These are phyloP conservation scores for Aphidius ervi DNA, from an alignment of 1,140 invertebrate species.

Conservation along the genomic window DNA sequence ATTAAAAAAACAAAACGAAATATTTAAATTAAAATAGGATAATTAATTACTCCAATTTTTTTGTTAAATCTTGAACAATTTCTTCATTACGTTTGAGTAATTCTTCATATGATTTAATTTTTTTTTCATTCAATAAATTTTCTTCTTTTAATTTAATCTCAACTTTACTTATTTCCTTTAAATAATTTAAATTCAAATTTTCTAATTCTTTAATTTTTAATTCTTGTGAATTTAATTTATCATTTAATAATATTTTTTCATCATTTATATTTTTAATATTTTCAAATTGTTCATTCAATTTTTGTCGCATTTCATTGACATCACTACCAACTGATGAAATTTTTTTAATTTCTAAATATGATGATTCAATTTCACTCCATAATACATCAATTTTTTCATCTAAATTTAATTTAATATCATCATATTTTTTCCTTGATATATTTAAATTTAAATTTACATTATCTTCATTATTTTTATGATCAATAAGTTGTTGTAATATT, in stretches of 20 bases:
- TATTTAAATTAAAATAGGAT: too few species aligned
- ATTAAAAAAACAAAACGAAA: too few species aligned
- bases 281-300: conserved; percentile 22
- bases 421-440: conserved; percentile 8
- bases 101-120: too few species aligned
- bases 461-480: conserved; percentile 18
- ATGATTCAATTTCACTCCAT: conserved; percentile 24
- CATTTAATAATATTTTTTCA: conserved; percentile 21
- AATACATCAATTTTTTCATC: conserved; percentile 19
- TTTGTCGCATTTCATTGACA: conserved; percentile 20
- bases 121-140: conserved; percentile 20
- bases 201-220: conserved; percentile 32
- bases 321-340: conserved; percentile 16
- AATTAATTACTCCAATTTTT: too few species aligned
- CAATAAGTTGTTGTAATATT: conserved; percentile 18
- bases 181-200: background rate
- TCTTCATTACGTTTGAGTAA: too few species aligned
- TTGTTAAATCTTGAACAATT: too few species aligned
- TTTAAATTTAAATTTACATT: conserved; percentile 23
- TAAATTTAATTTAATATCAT: conserved; percentile 10
- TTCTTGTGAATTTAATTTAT: conserved; percentile 27
- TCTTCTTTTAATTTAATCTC: conserved; percentile 28
- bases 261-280: conserved; percentile 27
- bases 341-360: conserved; percentile 13
- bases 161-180: conserved; percentile 27